Evolutionary conservation across 2,888 invertebrate genomes (phyloP), one percentile per base, ranked within the genome.

Genomic region (Folsomia manolachei): DNA sequence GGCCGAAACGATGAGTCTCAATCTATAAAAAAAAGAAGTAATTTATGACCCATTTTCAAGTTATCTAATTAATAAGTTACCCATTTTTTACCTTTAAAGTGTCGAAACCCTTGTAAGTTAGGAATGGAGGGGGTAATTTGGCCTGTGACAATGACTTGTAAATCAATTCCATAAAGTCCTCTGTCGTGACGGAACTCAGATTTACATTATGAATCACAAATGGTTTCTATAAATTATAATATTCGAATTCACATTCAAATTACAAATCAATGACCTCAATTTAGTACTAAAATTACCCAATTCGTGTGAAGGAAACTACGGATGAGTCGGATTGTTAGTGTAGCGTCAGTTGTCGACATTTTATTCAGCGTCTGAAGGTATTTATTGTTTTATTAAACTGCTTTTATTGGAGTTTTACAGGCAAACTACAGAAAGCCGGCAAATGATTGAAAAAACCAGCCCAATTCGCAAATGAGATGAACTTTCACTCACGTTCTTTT

Each of bases 1-100:
- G 79, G 61, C 83, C 83, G 78, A 82, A 82, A 9, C 83, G 82
- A 69, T 83, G 82, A 67, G 83, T 82, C 63, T 82, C 82, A 56
- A 82, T 80, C 78, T 80, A 63, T 2, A 74, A 60, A 27, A 39
- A 39, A 9, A 39, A 39, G 39, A 39, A 14, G 56, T 14, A 14
- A 56, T 14, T 56, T 19, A 56, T 39, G 4, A 56, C 4, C 21
- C 18, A 56, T 21, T 27, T 14, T 19, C n/a, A n/a, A n/a, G n/a
- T n/a, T 63, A 21, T 14, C 19, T 64, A 52, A n/a, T 65, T 39
- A n/a, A n/a, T n/a, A n/a, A n/a, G n/a, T n/a, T n/a, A n/a, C n/a
- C n/a, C n/a, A n/a, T 21, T 19, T 26, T 18, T 76, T 66, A 83
- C 82, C 74, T 84, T 83, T 64, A 84, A 71, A 2, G 83, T 82